Base-by-base conservation (phyloP, 2,797 vertebrate species). In the Darevskia nairensis region DNA sequence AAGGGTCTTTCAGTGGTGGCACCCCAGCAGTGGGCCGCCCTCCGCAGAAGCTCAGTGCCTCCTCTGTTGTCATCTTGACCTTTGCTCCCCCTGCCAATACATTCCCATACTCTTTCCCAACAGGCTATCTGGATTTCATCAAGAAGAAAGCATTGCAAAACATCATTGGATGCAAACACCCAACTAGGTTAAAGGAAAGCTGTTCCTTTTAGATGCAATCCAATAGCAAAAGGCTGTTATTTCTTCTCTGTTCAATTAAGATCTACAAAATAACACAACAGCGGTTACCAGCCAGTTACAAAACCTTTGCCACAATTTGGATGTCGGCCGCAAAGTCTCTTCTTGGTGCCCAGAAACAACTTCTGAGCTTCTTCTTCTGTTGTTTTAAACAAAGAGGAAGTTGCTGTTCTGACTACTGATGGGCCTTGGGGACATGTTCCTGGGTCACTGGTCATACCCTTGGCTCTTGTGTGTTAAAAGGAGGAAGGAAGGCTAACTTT, bases 401-500 rank as follows among this genome's bases (percentile, higher is more conserved):
- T 13, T 66, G 68, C 77, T 72, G 46, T 23, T 55, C 66, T 4
- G 35, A 23, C 9, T 32, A 82, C 79, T 82, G 74, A 50, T 50
- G 82, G 19, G 23, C 81, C 89, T 86, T 0, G 0, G 91, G 75
- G 75, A 71, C 6, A 27, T 76, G 86, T 78, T 5, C 35, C 82
- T 39, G 86, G 80, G 81, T 86, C 79, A 86, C 72, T 72, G 72
- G 1, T 77, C 78, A 19, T 75, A 44, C 15, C 59, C 71, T n/a
- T 19, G 46, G 39, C 71, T 90, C 82, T 77, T 2, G 0, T 78
- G 66, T 4, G 10, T 5, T 19, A 55, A 0, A 55, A 19, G 44
- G 0, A 77, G 87, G 84, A 55, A 91, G 83, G 82, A 93, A 89
- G 15, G 1, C 17, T 32, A 64, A 82, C 2, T 19, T 81, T 11